Base-by-base conservation (phyloP, 1,140 invertebrate genomes). In the Maniola jurtina region DNA sequence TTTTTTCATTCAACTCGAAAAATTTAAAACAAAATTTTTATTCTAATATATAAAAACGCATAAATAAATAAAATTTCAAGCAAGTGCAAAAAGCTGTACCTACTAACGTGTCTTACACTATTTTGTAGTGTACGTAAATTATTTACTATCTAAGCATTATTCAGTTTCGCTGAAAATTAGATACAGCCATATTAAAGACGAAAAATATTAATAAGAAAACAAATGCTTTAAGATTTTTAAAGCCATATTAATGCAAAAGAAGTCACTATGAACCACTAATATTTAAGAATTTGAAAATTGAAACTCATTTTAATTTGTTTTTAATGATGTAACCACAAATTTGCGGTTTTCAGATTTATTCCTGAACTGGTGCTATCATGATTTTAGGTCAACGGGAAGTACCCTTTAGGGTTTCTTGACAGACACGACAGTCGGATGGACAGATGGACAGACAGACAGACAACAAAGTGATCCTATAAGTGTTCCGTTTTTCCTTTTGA, bases 21-120 rank as follows among this genome's bases (percentile, higher is more conserved):
- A 36, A 45, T 45, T 45, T 45, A 1, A 45, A 8, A n/a, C 42
- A 13, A 13, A 45, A 25, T 1, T 25, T 25, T 25, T 25, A 25
- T 2, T 9, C 7, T 38, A 8, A 11, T 35, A 47, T 47, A 36
- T 6, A 4, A 48, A 61, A 61, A 61, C 60, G 60, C 48, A 61
- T 54, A 52, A 61, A 52, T 40, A 40, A 52, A 61, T 11, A 16
- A 25, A 25, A 2, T 25, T 54, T 25, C 16, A 52, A 52, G 16
- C 14, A 7, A 38, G 48, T 61, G 60, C 60, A 61, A 40, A 52
- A 48, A 52, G 47, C 25, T 48, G 15, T 35, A 61, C 42, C 3
- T 61, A 50, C 60, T 34, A n/a, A n/a, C n/a, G 25, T 60, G 15
- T 16, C 35, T 13, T 61, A 52, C 59, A 54, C 60, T 52, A 52